These are phyloP conservation scores for Lophotriccus pileatus DNA, from an alignment of 2,797 vertebrate species.

Conservation along the genomic window DNA sequence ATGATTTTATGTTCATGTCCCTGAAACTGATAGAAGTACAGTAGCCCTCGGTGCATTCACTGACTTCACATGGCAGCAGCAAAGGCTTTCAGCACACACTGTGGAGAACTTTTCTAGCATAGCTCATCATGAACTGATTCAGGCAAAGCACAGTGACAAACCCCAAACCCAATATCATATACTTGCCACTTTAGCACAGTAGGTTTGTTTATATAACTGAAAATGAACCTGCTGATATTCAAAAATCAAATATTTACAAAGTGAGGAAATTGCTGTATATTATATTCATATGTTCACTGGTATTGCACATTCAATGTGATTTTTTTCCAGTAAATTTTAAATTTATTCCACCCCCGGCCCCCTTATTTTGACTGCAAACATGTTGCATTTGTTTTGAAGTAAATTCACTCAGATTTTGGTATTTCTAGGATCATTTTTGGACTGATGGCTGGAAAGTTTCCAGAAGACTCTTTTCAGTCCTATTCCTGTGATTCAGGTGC, in stretches of 20 bases:
- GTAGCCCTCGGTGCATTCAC: not conserved
- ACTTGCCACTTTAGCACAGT: not conserved
- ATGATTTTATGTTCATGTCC: not conserved
- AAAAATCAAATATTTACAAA: not conserved
- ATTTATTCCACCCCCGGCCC: not conserved
- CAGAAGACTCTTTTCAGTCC: not conserved
- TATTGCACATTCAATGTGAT: not conserved
- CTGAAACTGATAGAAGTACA: not conserved
- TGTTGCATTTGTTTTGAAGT: not conserved
- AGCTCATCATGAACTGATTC: not conserved
- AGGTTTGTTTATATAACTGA: not conserved
- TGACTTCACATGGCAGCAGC: not conserved
- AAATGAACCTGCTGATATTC: not conserved
- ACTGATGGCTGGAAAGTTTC: constrained; percentile 6
- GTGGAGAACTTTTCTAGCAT: not conserved
- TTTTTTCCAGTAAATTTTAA: not conserved
- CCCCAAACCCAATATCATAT: not conserved
- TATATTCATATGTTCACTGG: not conserved
- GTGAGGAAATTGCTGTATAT: not conserved
- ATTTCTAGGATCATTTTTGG: constrained; percentile 34
- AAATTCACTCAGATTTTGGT: constrained; percentile 26
- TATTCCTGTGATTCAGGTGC: not conserved
- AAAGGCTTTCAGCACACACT: not conserved
- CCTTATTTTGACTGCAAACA: constrained; percentile 9
- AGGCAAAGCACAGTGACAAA: not conserved